Evolutionary conservation across 1,140 invertebrate genomes (phyloP), one percentile per base, ranked within the genome.

Genomic region (Fopius arisanus): DNA sequence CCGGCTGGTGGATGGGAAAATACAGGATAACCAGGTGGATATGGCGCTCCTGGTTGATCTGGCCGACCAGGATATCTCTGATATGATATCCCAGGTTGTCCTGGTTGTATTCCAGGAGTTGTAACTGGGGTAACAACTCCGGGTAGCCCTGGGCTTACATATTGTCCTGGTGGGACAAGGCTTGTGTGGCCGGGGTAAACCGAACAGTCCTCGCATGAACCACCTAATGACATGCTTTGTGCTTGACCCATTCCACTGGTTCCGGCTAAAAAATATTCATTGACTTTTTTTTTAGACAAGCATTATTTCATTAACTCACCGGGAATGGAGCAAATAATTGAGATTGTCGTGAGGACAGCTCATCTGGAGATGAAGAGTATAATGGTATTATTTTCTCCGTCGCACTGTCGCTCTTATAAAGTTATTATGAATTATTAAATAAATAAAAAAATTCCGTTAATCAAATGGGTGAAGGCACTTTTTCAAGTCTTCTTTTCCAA

Each of bases 171-270:
- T 43, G 21, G 62, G 33, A 41, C 37, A 28, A 19, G 66, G 14
- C 41, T 29, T 73, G 67, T 43, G 66, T 72, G 67, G 37, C 43
- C 70, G 23, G 48, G 65, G 54, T 79, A 80, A 66, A 80, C 81
- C n/a, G 77, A 80, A 76, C 88, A 90, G 29, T 82, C 86, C 65
- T 88, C 85, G 69, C 89, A 89, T 14, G 83, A 84, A 9, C 74
- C 79, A 31, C 84, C 83, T 4, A 84, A 85, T 6, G 89, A 88
- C 83, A 90, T 90, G 88, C 94, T 95, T 87, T 95, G 94, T 0
- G 93, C 93, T 88, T 94, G 93, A 1, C 93, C 93, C 92, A 95
- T 94, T 70, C 93, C 93, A 81, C 91, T 92, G 28, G 84, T 91
- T 21, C 92, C 92, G 88, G 90, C 92, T 93, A 67, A 76, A 86